phyloP scores from a whole-genome alignment of 1,140 invertebrate species.

The Matsumurasca onukii region DNA sequence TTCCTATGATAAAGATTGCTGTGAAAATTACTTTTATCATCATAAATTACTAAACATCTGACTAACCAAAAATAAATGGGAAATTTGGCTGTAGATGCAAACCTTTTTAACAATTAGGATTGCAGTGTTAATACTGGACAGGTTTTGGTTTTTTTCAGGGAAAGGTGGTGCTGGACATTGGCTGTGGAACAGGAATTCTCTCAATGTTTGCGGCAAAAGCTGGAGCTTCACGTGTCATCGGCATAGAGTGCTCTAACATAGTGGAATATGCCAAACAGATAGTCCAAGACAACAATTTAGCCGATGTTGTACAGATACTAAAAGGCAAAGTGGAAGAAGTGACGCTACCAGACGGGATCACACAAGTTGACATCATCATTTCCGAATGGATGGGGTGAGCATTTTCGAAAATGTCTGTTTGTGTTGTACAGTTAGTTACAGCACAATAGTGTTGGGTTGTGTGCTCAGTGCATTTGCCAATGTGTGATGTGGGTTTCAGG shows the following conservation, averaged over 20 bases:
- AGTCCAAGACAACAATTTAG: constrained; percentile 79
- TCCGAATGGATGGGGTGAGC: constrained; percentile 97
- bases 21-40: too few relatives aligned
- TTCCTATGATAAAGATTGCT: too few relatives aligned
- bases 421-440: too few relatives aligned
- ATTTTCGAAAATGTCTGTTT: too few relatives aligned
- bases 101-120: too few relatives aligned
- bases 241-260: constrained; percentile 96
- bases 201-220: constrained; percentile 99
- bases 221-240: constrained; percentile 92
- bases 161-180: constrained; percentile 95
- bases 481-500: too few relatives aligned
- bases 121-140: too few relatives aligned
- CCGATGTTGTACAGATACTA: constrained; percentile 86
- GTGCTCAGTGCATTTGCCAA: too few relatives aligned
- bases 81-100: too few relatives aligned
- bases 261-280: constrained; percentile 95
- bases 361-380: constrained; percentile 98
- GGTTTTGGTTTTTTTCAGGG: constrained; percentile 47
- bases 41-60: too few relatives aligned
- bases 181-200: constrained; percentile 99
- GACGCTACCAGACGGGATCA: constrained; percentile 68
- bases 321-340: constrained; percentile 86
- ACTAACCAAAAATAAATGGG: too few relatives aligned
- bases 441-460: too few relatives aligned